Evolutionary conservation across 2,888 invertebrate species (phyloP), one percentile per base, ranked within the genome.

Genomic region (Dorcus parallelipipedus): DNA sequence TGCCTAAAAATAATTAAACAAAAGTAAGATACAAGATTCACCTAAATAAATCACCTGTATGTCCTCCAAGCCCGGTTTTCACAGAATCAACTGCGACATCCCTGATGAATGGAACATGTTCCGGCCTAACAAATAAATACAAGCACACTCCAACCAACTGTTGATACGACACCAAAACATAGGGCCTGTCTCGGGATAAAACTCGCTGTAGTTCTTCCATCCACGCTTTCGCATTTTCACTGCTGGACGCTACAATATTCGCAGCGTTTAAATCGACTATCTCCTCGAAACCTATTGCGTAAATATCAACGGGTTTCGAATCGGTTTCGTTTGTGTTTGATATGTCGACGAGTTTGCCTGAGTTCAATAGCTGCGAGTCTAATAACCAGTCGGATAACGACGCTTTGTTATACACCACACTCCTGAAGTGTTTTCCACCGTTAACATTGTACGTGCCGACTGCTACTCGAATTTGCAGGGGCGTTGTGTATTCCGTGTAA

Each of bases 401-500:
- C 0, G 90, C 84, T 76, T 93, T 92, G 78, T 95, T 96, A 76
- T 94, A 95, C 33, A 93, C 97, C 54, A 99, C 90, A 77, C 95
- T 97, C 66, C 96, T 87, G 73, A 99, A 97, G 79, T 97, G 97
- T 79, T 97, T 97, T 3, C 99, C 99, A 42, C 99, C 99, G 79
- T 99, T 99, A 0, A 99, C 98, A 79, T 99, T 99, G 81, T 98
- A 99, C 0, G 99, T 99, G 10, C 96, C 98, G 54, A 95, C 88
- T 51, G 93, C 90, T 4, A 98, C 85, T 23, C 93, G 84, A 20
- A 95, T 81, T 63, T 84, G 84, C 55, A 86, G 81, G 2, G 88
- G 84, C 53, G 84, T 83, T 0, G 89, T 87, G 69, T 88, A 93
- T 76, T 95, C 94, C 68, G 83, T 85, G 67, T 88, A 89, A 55